Percentiles rank a stretch among this genome's conserved stretches.
Conservation (phyloP, 1,140 invertebrate species). For the Aphelenchoides besseyi region DNA sequence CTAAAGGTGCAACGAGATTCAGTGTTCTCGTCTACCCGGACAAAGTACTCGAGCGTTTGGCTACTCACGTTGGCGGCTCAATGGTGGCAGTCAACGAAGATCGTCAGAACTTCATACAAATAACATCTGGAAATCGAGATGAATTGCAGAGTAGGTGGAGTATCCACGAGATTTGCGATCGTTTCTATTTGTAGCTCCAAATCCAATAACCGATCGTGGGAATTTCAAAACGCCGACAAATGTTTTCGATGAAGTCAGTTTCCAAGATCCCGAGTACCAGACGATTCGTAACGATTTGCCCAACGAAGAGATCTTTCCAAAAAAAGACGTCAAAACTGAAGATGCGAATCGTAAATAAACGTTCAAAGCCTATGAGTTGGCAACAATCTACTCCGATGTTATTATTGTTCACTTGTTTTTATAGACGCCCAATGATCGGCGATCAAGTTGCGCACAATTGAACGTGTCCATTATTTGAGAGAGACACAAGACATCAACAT, state of each 20-base stretch:
- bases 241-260: neutral
- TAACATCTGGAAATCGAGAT: neutral
- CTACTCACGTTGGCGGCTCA: neutral
- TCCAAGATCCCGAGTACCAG: neutral
- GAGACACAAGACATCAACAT: no score
- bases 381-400: no score
- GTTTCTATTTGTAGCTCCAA: neutral
- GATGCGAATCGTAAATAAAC: neutral
- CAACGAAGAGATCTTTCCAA: neutral
- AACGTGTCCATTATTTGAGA: no score
- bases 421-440: no score
- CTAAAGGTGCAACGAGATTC: neutral
- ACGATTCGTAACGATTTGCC: neutral
- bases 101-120: neutral
- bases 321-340: neutral
- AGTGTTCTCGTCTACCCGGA: neutral
- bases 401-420: no score
- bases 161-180: neutral
- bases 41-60: neutral
- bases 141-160: no score
- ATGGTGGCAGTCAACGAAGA: neutral
- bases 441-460: no score
- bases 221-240: neutral
- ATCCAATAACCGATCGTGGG: neutral
- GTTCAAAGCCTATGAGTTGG: no score